Evolutionary conservation across 2,113 vertebrate species (phyloP).

Genomic region (Pelvicachromis taeniatus): DNA sequence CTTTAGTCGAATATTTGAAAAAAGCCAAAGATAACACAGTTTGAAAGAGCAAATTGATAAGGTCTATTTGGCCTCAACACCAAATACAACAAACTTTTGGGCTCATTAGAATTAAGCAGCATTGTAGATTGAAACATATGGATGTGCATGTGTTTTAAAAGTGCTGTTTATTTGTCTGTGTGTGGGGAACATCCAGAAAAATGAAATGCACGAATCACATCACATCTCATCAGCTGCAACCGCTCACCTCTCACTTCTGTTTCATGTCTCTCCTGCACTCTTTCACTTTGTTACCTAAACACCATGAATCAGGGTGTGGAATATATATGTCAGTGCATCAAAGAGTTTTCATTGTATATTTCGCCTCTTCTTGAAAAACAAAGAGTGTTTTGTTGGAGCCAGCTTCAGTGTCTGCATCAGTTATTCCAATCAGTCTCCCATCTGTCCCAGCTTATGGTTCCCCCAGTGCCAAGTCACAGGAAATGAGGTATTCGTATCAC

Average conservation of each 20-base stretch:
- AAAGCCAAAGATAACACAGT: not conserved
- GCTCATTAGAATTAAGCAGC: no score
- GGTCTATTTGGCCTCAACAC: no score
- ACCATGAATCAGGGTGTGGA: not conserved
- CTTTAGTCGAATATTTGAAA: not conserved
- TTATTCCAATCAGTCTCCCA: conserved; percentile 73
- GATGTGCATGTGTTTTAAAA: conserved; percentile 19
- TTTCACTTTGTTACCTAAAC: not conserved
- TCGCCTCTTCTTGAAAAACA: conserved; percentile 61
- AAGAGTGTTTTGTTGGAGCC: conserved; percentile 64
- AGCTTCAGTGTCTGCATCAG: conserved; percentile 56
- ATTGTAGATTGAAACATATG: not conserved
- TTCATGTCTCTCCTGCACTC: not conserved
- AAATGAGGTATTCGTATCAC: no score
- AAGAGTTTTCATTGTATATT: conserved; percentile 40
- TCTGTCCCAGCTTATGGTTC: conserved; percentile 66
- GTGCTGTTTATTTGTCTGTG: conserved; percentile 33
- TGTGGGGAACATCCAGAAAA: conserved; percentile 8
- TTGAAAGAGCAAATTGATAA: not conserved
- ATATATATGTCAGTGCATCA: conserved; percentile 5
- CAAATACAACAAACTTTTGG: not conserved
- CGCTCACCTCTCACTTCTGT: not conserved
- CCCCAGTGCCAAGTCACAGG: conserved; percentile 62
- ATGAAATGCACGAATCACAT: conserved; percentile 22
- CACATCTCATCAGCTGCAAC: conserved; percentile 24